phyloP scores from a whole-genome alignment of 2,888 invertebrate genomes.

The Stenchaetothrips biformis region DNA sequence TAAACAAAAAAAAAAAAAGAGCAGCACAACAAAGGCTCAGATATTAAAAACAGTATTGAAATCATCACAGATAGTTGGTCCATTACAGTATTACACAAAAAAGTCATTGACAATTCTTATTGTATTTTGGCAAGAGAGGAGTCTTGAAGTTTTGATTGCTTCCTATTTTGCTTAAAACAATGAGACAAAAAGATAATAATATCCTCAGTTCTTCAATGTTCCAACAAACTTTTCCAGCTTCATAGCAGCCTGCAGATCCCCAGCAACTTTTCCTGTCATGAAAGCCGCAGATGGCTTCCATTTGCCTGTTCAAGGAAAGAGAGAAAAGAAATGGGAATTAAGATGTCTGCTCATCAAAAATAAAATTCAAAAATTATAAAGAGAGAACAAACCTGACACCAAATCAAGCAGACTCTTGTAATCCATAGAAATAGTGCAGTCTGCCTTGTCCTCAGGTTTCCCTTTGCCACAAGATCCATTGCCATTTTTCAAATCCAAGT shows the following conservation, averaged over 20 bases:
- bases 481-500: conserved; percentile 84
- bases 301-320: conserved; percentile 56
- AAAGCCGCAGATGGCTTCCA: conserved; percentile 88
- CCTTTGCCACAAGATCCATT: conserved; percentile 75
- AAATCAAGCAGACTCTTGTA: conserved; percentile 70
- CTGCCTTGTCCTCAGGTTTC: conserved; percentile 62
- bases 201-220: conserved; percentile 54
- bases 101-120: too few species aligned
- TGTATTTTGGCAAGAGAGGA: too few species aligned
- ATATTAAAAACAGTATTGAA: background rate
- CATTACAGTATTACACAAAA: too few species aligned
- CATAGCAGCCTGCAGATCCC: conserved; percentile 90
- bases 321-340: conserved; percentile 30
- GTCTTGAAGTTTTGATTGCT: too few species aligned
- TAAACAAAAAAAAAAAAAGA: too few species aligned
- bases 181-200: too few species aligned
- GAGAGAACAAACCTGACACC: conserved; percentile 58
- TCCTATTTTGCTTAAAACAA: too few species aligned
- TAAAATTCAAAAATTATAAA: conserved; percentile 14
- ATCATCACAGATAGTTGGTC: too few species aligned
- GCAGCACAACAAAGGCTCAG: background rate
- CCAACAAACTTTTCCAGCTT: conserved; percentile 88
- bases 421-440: conserved; percentile 82
- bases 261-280: conserved; percentile 92
- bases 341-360: background rate